phyloP scores from a whole-genome alignment of 1,140 invertebrate genomes.

The Pemphigus obesinymphae region DNA sequence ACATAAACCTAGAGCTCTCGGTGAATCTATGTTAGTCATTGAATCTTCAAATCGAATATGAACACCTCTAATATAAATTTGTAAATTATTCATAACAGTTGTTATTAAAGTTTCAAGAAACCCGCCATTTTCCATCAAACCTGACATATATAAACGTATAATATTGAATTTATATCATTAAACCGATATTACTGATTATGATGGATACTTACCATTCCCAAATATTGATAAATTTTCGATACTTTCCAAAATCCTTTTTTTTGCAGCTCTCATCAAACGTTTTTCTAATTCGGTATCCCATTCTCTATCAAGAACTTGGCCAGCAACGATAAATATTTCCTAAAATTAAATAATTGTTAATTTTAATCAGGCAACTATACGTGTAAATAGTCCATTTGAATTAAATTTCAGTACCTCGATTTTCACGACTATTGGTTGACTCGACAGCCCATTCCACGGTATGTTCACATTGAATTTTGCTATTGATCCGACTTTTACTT shows the following conservation, averaged over 20 bases:
- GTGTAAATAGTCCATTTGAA: background rate
- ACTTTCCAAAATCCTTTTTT: slow-evolving; percentile 60
- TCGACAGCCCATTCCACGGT: slow-evolving; percentile 70
- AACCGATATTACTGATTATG: too few relatives aligned
- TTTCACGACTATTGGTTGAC: slow-evolving; percentile 62
- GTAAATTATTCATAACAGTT: slow-evolving; percentile 73
- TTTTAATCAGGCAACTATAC: too few relatives aligned
- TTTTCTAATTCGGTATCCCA: slow-evolving; percentile 73
- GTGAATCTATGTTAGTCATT: slow-evolving; percentile 60
- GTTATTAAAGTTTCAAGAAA: slow-evolving; percentile 69
- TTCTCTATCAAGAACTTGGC: slow-evolving; percentile 63
- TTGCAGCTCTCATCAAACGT: slow-evolving; percentile 65
- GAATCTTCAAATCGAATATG: slow-evolving; percentile 80
- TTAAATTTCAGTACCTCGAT: slow-evolving; percentile 56
- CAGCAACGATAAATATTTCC: slow-evolving; percentile 70
- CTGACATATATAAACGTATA: background rate
- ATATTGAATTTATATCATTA: background rate
- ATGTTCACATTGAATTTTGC: slow-evolving; percentile 71
- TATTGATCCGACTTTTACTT: slow-evolving; percentile 72
- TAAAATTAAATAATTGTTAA: slow-evolving; percentile 46
- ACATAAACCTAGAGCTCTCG: slow-evolving; percentile 72
- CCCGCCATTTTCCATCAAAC: slow-evolving; percentile 46
- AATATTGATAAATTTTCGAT: slow-evolving; percentile 52
- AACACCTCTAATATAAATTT: slow-evolving; percentile 73
- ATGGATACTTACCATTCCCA: slow-evolving; percentile 50